These are phyloP conservation scores for Ochropleura plecta DNA, from an alignment of 2,888 invertebrate genomes.

Conservation along the genomic window DNA sequence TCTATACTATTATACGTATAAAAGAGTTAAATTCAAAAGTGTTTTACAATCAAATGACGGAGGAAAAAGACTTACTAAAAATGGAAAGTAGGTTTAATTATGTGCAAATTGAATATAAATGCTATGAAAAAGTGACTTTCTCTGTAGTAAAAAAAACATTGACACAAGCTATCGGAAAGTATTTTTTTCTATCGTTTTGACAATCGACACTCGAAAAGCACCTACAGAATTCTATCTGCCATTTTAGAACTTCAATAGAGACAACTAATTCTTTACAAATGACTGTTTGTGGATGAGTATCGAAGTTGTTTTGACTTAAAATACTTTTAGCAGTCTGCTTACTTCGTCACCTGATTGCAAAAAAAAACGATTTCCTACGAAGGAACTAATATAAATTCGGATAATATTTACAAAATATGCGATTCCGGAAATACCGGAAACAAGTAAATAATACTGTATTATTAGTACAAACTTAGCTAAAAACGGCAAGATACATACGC, in stretches of 20 bases:
- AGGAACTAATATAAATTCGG: conserved; percentile 58
- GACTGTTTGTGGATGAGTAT: background rate
- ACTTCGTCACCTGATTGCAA: conserved; percentile 16
- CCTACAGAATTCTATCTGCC: background rate
- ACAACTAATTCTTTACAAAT: background rate
- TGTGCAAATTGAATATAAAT: background rate
- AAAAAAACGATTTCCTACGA: conserved; percentile 40
- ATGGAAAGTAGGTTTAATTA: background rate
- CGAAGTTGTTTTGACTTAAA: background rate
- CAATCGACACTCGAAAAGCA: background rate
- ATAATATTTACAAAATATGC: conserved; percentile 65
- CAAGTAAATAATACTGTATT: conserved; percentile 81
- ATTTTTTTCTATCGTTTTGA: background rate
- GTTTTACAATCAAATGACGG: conserved; percentile 33
- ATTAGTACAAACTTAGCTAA: conserved; percentile 70
- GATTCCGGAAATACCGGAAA: conserved; percentile 57
- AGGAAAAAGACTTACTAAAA: conserved; percentile 11
- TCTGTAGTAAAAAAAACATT: background rate
- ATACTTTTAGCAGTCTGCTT: background rate
- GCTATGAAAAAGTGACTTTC: background rate
- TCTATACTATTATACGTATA: conserved; percentile 48
- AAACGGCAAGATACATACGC: conserved; percentile 77
- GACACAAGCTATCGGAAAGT: background rate
- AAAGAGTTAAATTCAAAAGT: conserved; percentile 37
- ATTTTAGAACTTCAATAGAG: background rate